Evolutionary conservation across 2,113 vertebrate genomes (phyloP), one percentile per base, ranked within the genome.

Genomic region (Trochalopteron elliotii): DNA sequence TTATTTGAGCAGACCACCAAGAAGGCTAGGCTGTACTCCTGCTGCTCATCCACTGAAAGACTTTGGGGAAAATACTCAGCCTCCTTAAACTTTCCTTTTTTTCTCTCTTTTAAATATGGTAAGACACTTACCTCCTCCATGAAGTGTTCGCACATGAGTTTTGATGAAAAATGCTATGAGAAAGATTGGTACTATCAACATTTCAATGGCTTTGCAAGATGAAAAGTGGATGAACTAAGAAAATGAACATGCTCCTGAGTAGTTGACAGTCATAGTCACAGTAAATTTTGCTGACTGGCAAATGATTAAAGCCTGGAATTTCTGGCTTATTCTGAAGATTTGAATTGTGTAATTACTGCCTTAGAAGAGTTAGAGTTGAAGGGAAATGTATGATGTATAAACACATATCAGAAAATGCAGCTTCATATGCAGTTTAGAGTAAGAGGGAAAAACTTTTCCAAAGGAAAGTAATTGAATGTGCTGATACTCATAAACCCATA

Each of bases 271-370:
- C 35, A 52, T 39, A 68, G 70, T 78, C 61, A 68, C 27, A 44
- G 78, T 40, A 83, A 67, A 15, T 90, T 95, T 95, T 93, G 71
- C 88, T 94, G 82, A 83, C 65, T 90, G 67, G 87, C 56, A 97
- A 69, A 85, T 65, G 22, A 49, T 53, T 94, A 65, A 79, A 65
- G n/a, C 53, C n/a, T 85, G n/a, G 42, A 80, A 78, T 69, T 94
- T 92, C 75, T 88, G 85, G 15, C 55, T 93, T 96, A 89, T 90
- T 94, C 67, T 85, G 49, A 79, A 85, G 82, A 83, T 71, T 16
- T 72, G 65, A 88, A 83, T 80, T 90, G n/a, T 92, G 82, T 90
- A 82, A 85, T 94, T 94, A 65, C 40, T 79, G 30, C 14, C 40
- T 85, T 63, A 69, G 65, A 87, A 85, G 90, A 89, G 59, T 61